phyloP scores from a whole-genome alignment of 2,888 invertebrate genomes.

The Philereme transversata region DNA sequence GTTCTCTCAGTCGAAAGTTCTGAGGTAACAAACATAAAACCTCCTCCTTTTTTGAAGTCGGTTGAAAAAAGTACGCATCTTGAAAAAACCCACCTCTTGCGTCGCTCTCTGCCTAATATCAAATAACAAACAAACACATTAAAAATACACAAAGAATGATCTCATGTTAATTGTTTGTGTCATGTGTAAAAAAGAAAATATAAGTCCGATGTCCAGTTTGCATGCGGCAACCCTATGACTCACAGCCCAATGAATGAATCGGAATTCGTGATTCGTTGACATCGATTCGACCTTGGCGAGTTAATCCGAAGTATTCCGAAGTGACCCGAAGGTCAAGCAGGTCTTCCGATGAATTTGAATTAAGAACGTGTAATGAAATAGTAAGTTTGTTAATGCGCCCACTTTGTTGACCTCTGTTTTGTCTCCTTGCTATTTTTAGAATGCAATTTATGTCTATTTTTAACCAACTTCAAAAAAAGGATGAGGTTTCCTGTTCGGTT shows the following conservation, averaged over 20 bases:
- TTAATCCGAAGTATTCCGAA: constrained; percentile 49
- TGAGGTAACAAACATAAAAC: too few relatives aligned
- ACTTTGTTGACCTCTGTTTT: constrained; percentile 20
- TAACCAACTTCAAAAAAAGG: background rate
- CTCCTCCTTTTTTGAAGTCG: too few relatives aligned
- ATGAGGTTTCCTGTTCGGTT: too few relatives aligned
- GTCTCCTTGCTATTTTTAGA: constrained; percentile 30
- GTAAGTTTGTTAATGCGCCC: constrained; percentile 23
- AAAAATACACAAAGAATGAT: too few relatives aligned
- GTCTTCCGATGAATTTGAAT: constrained; percentile 43
- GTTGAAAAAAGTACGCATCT: too few relatives aligned
- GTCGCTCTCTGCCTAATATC: too few relatives aligned
- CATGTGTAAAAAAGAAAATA: too few relatives aligned
- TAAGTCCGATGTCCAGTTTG: constrained; percentile 9
- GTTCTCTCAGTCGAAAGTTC: too few relatives aligned
- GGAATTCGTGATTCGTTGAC: constrained; percentile 53
- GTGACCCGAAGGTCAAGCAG: constrained; percentile 48
- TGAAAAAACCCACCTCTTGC: too few relatives aligned
- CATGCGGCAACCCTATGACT: constrained; percentile 41
- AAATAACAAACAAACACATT: too few relatives aligned
- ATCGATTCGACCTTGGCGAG: constrained; percentile 54
- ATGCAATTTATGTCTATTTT: constrained; percentile 26
- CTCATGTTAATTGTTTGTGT: background rate
- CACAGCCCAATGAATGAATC: constrained; percentile 44
- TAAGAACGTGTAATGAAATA: constrained; percentile 28